Evolutionary conservation across 2,797 vertebrate genomes (phyloP).

Genomic region (Heliangelus exortis): DNA sequence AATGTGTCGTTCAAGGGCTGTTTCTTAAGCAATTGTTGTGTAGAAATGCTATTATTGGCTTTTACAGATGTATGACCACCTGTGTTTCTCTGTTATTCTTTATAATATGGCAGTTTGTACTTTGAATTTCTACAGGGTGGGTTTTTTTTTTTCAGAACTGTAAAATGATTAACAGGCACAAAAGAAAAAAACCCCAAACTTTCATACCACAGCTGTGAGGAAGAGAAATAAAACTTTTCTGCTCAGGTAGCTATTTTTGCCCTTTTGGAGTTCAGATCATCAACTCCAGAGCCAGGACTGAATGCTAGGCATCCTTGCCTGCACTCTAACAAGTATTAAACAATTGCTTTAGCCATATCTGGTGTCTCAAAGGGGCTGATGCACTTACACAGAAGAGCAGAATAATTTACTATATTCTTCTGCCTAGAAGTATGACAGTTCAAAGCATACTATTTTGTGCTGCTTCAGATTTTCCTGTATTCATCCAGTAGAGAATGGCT

Average conservation of each 20-base stretch:
- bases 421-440: conserved; percentile 3
- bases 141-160: background rate
- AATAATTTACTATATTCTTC: conserved; percentile 12
- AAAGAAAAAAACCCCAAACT: background rate
- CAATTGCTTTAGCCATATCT: background rate
- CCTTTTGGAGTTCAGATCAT: background rate
- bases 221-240: conserved; percentile 21
- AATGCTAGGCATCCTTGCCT: background rate
- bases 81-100: background rate
- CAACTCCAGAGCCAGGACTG: background rate
- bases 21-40: background rate
- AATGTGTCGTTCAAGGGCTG: background rate
- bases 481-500: conserved; percentile 2
- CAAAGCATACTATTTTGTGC: background rate
- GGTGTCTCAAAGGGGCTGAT: background rate
- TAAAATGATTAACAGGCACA: background rate
- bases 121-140: background rate
- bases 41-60: background rate
- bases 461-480: conserved; percentile 15
- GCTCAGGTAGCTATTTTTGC: background rate
- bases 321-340: background rate
- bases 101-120: background rate
- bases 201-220: background rate
- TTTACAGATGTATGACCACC: background rate
- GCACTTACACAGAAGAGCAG: background rate